A percentile compares a stretch with the other conserved stretches of the same genome.
phyloP scores from a whole-genome alignment of 2,888 invertebrate genomes.

The Alloplasta piceator region DNA sequence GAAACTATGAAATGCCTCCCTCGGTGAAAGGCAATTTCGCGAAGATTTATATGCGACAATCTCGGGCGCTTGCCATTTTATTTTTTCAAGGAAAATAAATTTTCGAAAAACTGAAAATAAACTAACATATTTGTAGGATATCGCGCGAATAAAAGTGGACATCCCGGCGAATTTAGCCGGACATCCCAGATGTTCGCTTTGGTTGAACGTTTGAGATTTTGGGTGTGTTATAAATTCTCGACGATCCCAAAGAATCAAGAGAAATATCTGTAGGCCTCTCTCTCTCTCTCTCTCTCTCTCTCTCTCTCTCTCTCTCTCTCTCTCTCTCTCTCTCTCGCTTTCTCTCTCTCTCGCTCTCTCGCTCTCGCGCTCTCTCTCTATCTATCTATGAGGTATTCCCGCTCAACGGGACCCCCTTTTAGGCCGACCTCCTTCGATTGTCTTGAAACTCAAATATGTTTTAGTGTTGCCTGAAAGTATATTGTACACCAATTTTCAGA shows the following conservation, averaged over 20 bases:
- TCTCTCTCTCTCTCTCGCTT: too few species aligned
- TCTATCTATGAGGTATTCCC: too few species aligned
- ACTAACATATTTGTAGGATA: background rate
- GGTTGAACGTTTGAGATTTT: constrained; percentile 6
- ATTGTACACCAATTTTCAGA: too few species aligned
- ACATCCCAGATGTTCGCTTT: constrained; percentile 36
- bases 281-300: too few species aligned
- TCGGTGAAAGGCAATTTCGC: constrained; percentile 28
- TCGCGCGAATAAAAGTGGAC: constrained; percentile 16
- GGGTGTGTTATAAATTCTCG: constrained; percentile 38
- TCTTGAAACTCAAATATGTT: too few species aligned
- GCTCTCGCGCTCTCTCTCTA: too few species aligned
- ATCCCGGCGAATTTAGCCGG: constrained; percentile 22
- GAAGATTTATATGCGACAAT: constrained; percentile 35
- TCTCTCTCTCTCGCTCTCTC: too few species aligned
- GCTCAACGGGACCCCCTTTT: too few species aligned
- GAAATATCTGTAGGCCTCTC: constrained; percentile 18
- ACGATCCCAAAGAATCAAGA: constrained; percentile 33
- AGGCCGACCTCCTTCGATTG: too few species aligned
- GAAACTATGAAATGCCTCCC: constrained; percentile 17
- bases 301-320: too few species aligned
- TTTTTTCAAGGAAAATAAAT: constrained; percentile 1
- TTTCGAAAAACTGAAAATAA: background rate
- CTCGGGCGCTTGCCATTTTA: constrained; percentile 23
- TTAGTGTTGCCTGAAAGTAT: too few species aligned